Percentiles rank a stretch among this genome's conserved stretches.
phyloP scores from a whole-genome alignment of 2,113 vertebrate species.

The Mobula hypostoma region DNA sequence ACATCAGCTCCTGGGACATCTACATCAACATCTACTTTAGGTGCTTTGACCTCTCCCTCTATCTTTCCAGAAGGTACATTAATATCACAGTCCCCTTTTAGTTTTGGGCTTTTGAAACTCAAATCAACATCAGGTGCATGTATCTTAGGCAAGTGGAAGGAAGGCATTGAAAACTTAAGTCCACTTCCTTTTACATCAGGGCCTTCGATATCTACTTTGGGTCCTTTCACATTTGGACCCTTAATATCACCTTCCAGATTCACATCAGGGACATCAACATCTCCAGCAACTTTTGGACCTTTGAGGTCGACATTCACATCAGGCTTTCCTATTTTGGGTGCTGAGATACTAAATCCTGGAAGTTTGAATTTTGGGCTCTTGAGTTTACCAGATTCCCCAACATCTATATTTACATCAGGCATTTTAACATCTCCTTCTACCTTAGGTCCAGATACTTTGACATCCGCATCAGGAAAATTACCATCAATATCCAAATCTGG shows the following conservation, averaged over 20 bases:
- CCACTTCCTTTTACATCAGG: too few species aligned
- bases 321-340: neutral
- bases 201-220: too few species aligned
- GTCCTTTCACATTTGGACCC: too few species aligned
- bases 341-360: constrained; percentile 46
- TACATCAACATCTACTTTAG: constrained; percentile 35
- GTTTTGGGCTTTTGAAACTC: constrained; percentile 40
- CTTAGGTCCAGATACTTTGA: constrained; percentile 39
- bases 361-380: constrained; percentile 47
- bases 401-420: constrained; percentile 41
- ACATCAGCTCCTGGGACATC: neutral
- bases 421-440: constrained; percentile 37
- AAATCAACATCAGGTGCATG: constrained; percentile 51
- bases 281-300: constrained; percentile 42
- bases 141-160: neutral
- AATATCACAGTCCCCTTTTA: constrained; percentile 42
- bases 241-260: too few species aligned
- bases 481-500: constrained; percentile 48
- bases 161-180: too few species aligned
- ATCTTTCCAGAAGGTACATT: neutral
- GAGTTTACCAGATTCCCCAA: constrained; percentile 34
- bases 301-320: constrained; percentile 30
- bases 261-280: too few species aligned
- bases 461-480: constrained; percentile 41
- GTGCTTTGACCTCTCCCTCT: neutral